Base-by-base conservation (phyloP, 1,140 invertebrate genomes). In the Drosophila nigromelanica region DNA sequence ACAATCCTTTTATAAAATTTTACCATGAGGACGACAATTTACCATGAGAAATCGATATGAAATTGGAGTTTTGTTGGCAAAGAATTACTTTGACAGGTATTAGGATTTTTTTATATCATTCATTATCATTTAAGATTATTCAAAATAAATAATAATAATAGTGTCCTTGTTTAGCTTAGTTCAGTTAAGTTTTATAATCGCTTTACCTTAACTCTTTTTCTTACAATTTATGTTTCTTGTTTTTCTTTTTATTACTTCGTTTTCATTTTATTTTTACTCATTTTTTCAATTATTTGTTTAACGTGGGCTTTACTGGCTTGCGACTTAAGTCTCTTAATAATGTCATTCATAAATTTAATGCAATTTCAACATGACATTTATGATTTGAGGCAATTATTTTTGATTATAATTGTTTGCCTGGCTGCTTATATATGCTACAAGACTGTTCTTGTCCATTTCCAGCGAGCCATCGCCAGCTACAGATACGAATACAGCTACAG, bases 361-460 rank as follows among this genome's bases (percentile, higher is more conserved):
- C 39, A 54, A 47, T 60, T 70, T 75, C 67, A 64, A 75, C 71
- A 81, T 82, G 79, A 75, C 74, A 81, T 82, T 75, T 81, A 81
- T 75, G 55, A 74, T 63, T 62, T 55, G 61, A 67, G 78, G 75
- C 79, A 82, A 82, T 82, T 82, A 82, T 78, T 78, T 77, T 61
- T 64, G 60, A 74, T 74, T 81, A 66, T 63, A 70, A 76, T 66
- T 66, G 76, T 55, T 71, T 70, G 50, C 30, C 43, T 14, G 63
- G 18, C 12, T 48, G 12, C 52, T 59, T 52, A 42, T 12, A 35
- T 15, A 37, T 3, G 12, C 15, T 15, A 11, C 5, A 30, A 56
- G 10, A 43, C 50, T 11, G 56, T 43, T 30, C 40, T 33, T 45
- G 14, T 59, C 47, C 52, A 67, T 47, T 68, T 50, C 11, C 43